phyloP scores from a whole-genome alignment of 2,888 invertebrate genomes.

The Amphiduros pacificus region DNA sequence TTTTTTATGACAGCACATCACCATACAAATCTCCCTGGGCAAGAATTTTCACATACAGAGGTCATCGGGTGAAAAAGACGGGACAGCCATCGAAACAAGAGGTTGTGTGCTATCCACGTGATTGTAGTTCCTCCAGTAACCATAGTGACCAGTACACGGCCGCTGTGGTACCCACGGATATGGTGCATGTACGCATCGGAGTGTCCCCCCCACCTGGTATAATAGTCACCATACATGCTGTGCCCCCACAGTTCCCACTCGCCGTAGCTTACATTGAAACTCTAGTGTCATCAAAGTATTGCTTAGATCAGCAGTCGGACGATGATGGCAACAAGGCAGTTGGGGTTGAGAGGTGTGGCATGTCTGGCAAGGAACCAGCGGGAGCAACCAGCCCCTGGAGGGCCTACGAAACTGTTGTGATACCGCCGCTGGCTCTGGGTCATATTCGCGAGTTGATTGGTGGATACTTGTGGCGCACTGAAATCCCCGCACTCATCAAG shows the following conservation, averaged over 20 bases:
- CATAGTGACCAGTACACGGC: slow-evolving; percentile 53
- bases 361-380: slow-evolving; percentile 12
- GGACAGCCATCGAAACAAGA: slow-evolving; percentile 53
- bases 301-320: slow-evolving; percentile 12
- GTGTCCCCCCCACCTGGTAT: slow-evolving; percentile 53
- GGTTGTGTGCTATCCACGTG: slow-evolving; percentile 53
- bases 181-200: slow-evolving; percentile 50
- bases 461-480: slow-evolving; percentile 50
- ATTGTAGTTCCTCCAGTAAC: slow-evolving; percentile 44
- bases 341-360: slow-evolving; percentile 4
- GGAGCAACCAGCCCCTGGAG: slow-evolving; percentile 34
- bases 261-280: slow-evolving; percentile 57
- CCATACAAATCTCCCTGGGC: slow-evolving; percentile 56
- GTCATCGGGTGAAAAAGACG: slow-evolving; percentile 52
- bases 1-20: slow-evolving; percentile 46
- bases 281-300: slow-evolving; percentile 44
- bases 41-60: slow-evolving; percentile 51
- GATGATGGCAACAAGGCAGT: not conserved
- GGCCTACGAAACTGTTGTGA: slow-evolving; percentile 47
- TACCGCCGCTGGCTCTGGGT: slow-evolving; percentile 47
- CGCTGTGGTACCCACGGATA: slow-evolving; percentile 52
- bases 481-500: slow-evolving; percentile 52
- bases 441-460: slow-evolving; percentile 52
- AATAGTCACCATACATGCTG: slow-evolving; percentile 53
- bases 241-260: slow-evolving; percentile 57